Evolutionary conservation across 2,888 invertebrate genomes (phyloP), one percentile per base, ranked within the genome.

Genomic region (Anaspis maculata): DNA sequence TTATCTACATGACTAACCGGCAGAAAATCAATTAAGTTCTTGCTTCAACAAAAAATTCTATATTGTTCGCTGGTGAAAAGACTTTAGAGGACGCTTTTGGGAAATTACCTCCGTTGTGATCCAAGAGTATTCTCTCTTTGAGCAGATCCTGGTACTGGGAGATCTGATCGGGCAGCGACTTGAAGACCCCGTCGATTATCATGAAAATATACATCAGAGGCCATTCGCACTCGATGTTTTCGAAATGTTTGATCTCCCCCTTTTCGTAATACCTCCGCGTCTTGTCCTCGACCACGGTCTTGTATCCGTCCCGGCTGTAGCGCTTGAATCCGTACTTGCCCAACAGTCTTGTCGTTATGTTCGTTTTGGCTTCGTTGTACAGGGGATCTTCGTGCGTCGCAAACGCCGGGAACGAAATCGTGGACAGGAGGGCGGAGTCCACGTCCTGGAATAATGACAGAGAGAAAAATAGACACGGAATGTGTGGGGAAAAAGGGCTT

Each of bases 201-300:
- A 98, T 86, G 62, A 85, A 86, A 25, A 94, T 83, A 57, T 86
- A 92, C 66, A 98, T 96, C 29, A 98, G 65, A 0, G 98, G 98
- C 95, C 97, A 98, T 63, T 98, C 96, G 45, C 91, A 90, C 68
- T 98, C 98, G 9, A 97, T 76, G 25, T 86, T 86, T 57, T 97
- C 95, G 67, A 95, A 98, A 56, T 90, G 83, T 65, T 91, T 94
- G 2, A 95, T 78, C 69, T 97, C 95, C 10, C 92, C 91, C 52
- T 84, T 80, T 46, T 82, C 74, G 61, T 96, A 97, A 67, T 84
- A 90, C 48, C 80, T 69, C 44, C 79, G 71, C 30, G 71, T 74
- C 12, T 40, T 73, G 59, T 94, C 87, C 67, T 98, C 97, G 5
- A 90, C 57, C 13, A 81, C 84, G 42, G 89, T 87, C 49, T 89